Conservation (phyloP, 2,797 vertebrate species). For the Betta splendens region DNA sequence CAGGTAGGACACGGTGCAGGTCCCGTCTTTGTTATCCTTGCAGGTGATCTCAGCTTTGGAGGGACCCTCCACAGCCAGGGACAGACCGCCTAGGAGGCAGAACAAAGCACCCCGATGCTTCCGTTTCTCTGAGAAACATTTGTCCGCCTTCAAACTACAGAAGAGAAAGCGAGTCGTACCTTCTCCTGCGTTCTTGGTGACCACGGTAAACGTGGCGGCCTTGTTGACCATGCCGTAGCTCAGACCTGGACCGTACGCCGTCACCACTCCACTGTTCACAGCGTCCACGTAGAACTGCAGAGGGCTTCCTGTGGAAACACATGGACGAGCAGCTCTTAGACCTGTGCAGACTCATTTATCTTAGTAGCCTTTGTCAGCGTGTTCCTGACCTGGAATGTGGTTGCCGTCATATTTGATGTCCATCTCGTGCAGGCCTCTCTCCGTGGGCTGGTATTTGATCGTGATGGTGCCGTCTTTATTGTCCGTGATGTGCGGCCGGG, state of each 20-base stretch:
- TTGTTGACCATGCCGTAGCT: constrained; percentile 96
- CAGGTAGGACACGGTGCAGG: constrained; percentile 96
- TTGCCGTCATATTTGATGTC: constrained; percentile 97
- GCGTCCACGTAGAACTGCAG: constrained; percentile 96
- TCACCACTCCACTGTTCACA: constrained; percentile 91
- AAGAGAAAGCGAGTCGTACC: constrained; percentile 71
- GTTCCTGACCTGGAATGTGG: constrained; percentile 91
- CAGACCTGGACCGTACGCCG: constrained; percentile 92
- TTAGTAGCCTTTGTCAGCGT: neutral
- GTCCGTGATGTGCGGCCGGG: constrained; percentile 90
- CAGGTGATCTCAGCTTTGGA: constrained; percentile 98
- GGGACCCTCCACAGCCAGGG: constrained; percentile 94
- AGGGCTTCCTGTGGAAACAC: constrained; percentile 85
- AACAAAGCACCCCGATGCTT: no score
- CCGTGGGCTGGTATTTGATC: constrained; percentile 91
- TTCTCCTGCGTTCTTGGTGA: constrained; percentile 97
- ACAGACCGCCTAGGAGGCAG: constrained; percentile 91
- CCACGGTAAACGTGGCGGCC: constrained; percentile 91
- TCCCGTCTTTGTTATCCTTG: constrained; percentile 97
- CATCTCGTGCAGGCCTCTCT: constrained; percentile 96
- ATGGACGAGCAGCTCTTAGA: constrained; percentile 16
- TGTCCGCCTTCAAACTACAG: neutral
- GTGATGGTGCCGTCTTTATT: constrained; percentile 97
- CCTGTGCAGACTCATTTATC: neutral
- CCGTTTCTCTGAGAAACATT: no score